Conservation (phyloP, 2,797 vertebrate genomes). For the Ficedula albicollis region DNA sequence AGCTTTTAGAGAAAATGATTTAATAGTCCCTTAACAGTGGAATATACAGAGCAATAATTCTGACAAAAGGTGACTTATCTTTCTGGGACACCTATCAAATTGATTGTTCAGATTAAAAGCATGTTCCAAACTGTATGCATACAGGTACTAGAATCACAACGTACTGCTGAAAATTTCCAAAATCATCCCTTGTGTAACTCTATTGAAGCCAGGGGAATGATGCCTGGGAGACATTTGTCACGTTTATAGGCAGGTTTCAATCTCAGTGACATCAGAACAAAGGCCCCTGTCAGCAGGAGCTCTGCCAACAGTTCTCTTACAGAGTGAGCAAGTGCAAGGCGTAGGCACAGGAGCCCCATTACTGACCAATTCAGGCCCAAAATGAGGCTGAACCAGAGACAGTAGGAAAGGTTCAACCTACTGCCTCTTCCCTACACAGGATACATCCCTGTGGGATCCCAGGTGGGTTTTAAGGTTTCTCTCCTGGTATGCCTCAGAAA, state of each 20-base stretch:
- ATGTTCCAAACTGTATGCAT: slow-evolving; percentile 17
- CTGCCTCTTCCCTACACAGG: background rate
- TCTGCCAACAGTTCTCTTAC: background rate
- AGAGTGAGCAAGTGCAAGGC: background rate
- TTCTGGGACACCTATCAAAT: slow-evolving; percentile 42
- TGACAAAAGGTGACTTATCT: slow-evolving; percentile 51
- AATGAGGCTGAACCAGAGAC: background rate
- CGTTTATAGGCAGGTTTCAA: slow-evolving; percentile 47
- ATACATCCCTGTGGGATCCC: background rate
- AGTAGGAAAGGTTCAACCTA: background rate
- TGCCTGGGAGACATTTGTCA: background rate
- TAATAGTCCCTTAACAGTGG: slow-evolving; percentile 30
- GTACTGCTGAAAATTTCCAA: slow-evolving; percentile 34
- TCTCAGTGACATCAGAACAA: slow-evolving; percentile 44
- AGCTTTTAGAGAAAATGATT: slow-evolving; percentile 52
- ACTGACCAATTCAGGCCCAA: background rate
- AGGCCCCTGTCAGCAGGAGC: background rate
- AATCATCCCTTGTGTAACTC: slow-evolving; percentile 43
- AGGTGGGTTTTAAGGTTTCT: background rate
- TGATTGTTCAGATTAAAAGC: slow-evolving; percentile 55
- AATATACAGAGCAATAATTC: slow-evolving; percentile 38
- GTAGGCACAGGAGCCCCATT: background rate
- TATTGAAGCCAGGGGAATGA: slow-evolving; percentile 38
- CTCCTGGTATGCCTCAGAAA: background rate
- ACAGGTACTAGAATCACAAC: slow-evolving; percentile 37